Percentiles rank a stretch among this genome's conserved stretches.
These are phyloP conservation scores for Chrysogorgia sp. DNA, from an alignment of 92 coral and sea anemone species.

Conservation along the genomic window DNA sequence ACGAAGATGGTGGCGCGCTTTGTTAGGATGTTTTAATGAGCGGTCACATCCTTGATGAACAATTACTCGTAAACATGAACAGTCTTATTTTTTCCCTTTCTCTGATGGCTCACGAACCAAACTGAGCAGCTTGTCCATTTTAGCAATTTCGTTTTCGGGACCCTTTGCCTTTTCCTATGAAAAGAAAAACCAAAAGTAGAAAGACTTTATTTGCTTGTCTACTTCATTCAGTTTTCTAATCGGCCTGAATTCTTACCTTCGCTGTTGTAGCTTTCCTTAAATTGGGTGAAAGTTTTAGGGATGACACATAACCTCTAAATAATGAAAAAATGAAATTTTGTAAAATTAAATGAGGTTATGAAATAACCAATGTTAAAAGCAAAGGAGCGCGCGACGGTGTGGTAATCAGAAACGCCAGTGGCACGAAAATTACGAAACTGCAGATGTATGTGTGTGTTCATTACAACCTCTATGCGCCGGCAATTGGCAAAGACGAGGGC, in stretches of 20 bases:
- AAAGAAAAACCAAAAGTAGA: slow-evolving; percentile 2
- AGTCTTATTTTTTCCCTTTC: slow-evolving; percentile 53
- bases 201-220: background rate
- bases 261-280: slow-evolving; percentile 37
- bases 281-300: slow-evolving; percentile 92
- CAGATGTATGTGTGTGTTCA: too few relatives aligned
- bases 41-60: too few relatives aligned
- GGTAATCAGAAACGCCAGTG: too few relatives aligned
- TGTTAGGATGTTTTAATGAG: too few relatives aligned
- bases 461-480: too few relatives aligned
- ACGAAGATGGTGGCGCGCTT: too few relatives aligned
- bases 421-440: too few relatives aligned
- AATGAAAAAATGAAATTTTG: background rate
- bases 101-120: slow-evolving; percentile 94
- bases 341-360: background rate
- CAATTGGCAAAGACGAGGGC: too few relatives aligned
- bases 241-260: slow-evolving; percentile 62
- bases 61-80: background rate
- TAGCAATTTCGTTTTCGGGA: slow-evolving; percentile 93
- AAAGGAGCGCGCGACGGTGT: background rate
- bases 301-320: slow-evolving; percentile 81
- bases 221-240: background rate
- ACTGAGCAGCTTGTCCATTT: slow-evolving; percentile 93
- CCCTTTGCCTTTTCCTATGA: slow-evolving; percentile 97
- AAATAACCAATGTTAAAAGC: background rate